These are phyloP conservation scores for Micrastur ruficollis DNA, from an alignment of 2,797 vertebrate genomes.

Conservation along the genomic window DNA sequence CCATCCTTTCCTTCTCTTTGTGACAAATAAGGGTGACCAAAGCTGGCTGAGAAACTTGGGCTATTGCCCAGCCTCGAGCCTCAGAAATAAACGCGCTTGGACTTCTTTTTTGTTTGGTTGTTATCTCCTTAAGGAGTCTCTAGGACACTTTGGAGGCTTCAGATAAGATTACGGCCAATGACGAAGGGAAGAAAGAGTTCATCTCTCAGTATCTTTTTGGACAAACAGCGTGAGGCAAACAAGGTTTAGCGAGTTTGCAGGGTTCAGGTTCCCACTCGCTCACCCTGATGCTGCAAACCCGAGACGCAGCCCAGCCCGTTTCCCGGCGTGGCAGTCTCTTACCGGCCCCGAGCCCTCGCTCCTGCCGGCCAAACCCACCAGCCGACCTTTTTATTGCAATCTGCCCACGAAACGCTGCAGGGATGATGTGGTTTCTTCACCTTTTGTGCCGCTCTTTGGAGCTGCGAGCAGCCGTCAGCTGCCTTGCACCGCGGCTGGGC, in stretches of 20 bases:
- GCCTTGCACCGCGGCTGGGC: not conserved
- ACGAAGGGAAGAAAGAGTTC: not conserved
- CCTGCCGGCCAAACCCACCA: not conserved
- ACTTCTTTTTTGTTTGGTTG: not conserved
- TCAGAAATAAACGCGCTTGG: not conserved
- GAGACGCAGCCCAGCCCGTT: not conserved
- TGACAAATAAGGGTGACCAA: not conserved
- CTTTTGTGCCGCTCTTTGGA: not conserved
- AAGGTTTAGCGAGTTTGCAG: not conserved
- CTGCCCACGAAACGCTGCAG: not conserved
- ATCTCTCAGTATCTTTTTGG: not conserved
- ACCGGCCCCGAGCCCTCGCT: rapidly evolving
- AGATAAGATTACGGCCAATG: conserved; percentile 25
- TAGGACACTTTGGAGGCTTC: not conserved
- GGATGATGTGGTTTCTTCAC: not conserved
- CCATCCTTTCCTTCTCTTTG: not conserved
- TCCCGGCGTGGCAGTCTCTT: not conserved
- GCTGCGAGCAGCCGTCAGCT: not conserved
- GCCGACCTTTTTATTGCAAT: not conserved
- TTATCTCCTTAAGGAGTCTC: not conserved
- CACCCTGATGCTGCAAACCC: not conserved
- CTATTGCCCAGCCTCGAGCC: not conserved
- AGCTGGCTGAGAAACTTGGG: not conserved
- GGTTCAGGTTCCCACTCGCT: not conserved
- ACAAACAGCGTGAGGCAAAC: conserved; percentile 21